These are phyloP conservation scores for Chloroclystis v-ata DNA, from an alignment of 2,888 invertebrate species.

Conservation along the genomic window DNA sequence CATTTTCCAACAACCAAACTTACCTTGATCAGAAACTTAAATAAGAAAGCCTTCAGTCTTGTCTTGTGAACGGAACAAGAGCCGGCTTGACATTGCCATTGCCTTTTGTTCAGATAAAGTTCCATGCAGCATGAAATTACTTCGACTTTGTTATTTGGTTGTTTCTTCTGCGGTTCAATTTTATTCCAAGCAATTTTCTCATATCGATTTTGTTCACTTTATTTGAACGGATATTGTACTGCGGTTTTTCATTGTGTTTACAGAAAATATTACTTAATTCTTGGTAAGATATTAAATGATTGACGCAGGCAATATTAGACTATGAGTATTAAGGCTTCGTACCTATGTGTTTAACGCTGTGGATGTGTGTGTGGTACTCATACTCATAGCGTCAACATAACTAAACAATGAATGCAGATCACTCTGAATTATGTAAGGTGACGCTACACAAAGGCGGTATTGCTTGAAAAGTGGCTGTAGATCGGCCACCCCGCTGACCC, in stretches of 20 bases:
- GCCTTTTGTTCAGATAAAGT: slow-evolving; percentile 18
- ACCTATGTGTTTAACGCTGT: too few relatives aligned
- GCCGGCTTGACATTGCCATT: slow-evolving; percentile 15
- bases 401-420: slow-evolving; percentile 27
- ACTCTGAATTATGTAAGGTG: slow-evolving; percentile 37
- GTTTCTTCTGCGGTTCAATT: slow-evolving; percentile 10
- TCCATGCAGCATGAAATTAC: slow-evolving; percentile 19
- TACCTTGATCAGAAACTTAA: slow-evolving; percentile 37
- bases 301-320: too few relatives aligned
- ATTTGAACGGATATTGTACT: neutral
- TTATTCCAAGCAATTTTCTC: slow-evolving; percentile 4
- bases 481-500: slow-evolving; percentile 69
- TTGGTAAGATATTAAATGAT: too few relatives aligned
- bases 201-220: slow-evolving; percentile 6
- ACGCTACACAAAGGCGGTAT: slow-evolving; percentile 41
- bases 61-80: slow-evolving; percentile 15
- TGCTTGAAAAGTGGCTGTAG: slow-evolving; percentile 44
- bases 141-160: slow-evolving; percentile 12
- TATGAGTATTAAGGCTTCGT: too few relatives aligned
- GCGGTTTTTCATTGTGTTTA: neutral
- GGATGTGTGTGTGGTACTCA: too few relatives aligned
- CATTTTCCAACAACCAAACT: too few relatives aligned
- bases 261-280: too few relatives aligned
- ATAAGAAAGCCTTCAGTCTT: slow-evolving; percentile 37
- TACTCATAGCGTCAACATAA: too few relatives aligned